Base-by-base conservation (phyloP, 1,140 invertebrate genomes). In the Teleopsis dalmanni region DNA sequence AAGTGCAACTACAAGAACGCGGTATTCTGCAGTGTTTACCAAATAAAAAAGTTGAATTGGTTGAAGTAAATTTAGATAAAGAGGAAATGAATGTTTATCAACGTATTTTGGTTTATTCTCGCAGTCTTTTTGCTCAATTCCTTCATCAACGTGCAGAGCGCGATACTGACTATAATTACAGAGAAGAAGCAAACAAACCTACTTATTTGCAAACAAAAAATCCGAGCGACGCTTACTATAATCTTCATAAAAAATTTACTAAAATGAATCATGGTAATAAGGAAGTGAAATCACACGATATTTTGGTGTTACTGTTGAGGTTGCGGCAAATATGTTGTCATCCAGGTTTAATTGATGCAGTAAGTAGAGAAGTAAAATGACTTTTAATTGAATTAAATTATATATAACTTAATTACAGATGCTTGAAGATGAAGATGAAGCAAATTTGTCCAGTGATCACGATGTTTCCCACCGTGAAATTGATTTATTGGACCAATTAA, bases 261-360 rank as follows among this genome's bases (percentile, higher is more conserved):
- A 73, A 72, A 13, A 52, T 83, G 45, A 73, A 81, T 53, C 75
- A 75, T 58, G 72, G 74, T 35, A 71, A 73, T 0, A 76, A 76
- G 45, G 76, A 80, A 41, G 77, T 88, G 0, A 83, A 84, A 58
- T 73, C 81, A 4, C 81, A 84, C 63, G 81, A 88, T 61, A 86
- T 95, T 60, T 73, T 95, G 47, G 83, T 91, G 0, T 72, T 93
- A 1, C 60, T 95, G 11, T 65, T 95, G n/a, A 74, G 92, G 16
- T 68, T 95, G 40, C 75, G 91, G 6, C 93, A 95, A 66, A 82
- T 91, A 42, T 94, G 91, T 68, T 88, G 87, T 61, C 91, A 95
- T 76, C 84, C 91, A 1, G 81, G 81, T 9, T 75, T 96, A 1
- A 87, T 95, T 35, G 63, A 68, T 55, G 21, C 59, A 44, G 64